Conservation (phyloP, 2,888 invertebrate species). For the Ichneumon xanthorius region DNA sequence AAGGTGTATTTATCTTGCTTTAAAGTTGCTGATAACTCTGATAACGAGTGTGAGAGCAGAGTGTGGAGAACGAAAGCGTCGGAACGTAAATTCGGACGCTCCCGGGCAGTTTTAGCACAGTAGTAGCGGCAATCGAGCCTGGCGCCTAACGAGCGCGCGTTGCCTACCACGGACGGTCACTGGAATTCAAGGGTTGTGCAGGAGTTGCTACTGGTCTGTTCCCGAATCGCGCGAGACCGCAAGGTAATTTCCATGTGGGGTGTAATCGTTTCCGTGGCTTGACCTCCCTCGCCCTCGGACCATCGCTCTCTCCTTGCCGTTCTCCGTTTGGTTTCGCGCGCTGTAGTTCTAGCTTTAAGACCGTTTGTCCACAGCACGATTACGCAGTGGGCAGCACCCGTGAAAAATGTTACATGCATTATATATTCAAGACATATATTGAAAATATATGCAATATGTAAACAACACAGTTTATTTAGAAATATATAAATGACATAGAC, state of each 20-base stretch:
- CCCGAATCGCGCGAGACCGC: slow-evolving; percentile 67
- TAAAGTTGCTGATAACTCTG: slow-evolving; percentile 60
- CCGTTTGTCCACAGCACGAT: slow-evolving; percentile 24
- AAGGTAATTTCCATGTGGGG: slow-evolving; percentile 68
- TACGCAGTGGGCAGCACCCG: background rate
- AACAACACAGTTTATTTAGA: background rate
- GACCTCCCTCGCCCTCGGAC: slow-evolving; percentile 65
- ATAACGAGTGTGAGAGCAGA: slow-evolving; percentile 66
- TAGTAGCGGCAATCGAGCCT: slow-evolving; percentile 63
- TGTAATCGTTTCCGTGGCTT: slow-evolving; percentile 68
- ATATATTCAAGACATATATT: background rate
- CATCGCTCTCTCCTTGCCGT: slow-evolving; percentile 52
- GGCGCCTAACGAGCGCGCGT: slow-evolving; percentile 60
- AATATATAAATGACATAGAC: background rate
- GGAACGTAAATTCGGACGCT: slow-evolving; percentile 65
- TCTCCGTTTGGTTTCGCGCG: slow-evolving; percentile 18
- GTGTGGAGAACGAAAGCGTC: slow-evolving; percentile 61
- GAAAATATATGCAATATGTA: background rate
- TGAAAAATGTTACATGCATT: background rate
- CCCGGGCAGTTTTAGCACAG: slow-evolving; percentile 59
- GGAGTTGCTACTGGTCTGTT: slow-evolving; percentile 58
- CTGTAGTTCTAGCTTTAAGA: slow-evolving; percentile 30
- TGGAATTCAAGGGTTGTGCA: slow-evolving; percentile 67
- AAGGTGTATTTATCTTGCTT: slow-evolving; percentile 65
- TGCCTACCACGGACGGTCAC: slow-evolving; percentile 45